Evolutionary conservation across 2,797 vertebrate species (phyloP), one percentile per base, ranked within the genome.

Genomic region (Arrhamphus sclerolepis): DNA sequence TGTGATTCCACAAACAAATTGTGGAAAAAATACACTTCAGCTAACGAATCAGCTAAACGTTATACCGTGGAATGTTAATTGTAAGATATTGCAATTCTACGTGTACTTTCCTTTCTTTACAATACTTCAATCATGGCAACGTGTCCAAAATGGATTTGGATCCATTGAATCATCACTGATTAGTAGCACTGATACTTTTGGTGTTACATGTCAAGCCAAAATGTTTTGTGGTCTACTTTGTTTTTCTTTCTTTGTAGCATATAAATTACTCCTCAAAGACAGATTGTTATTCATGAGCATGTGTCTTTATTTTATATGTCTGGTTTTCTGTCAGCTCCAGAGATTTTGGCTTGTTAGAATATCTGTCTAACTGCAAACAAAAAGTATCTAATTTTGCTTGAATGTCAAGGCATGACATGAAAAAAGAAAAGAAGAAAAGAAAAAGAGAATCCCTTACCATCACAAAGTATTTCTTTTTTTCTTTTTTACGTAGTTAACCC

Each of bases 381-480:
- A 42, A 62, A 47, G 46, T 7, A 14, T 72, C 51, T 76, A 62
- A 87, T 59, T 79, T 43, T n/a, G 34, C 66, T 46, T 43, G 55
- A 50, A 63, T 64, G 65, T 76, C 34, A 46, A 43, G 60, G 58
- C 46, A n/a, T 48, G 55, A 63, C 76, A 64, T 67, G 6, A 8
- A 72, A 21, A 42, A 46, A 46, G 5, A 61, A 69, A 65, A 51
- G 6, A 8, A 72, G 14, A 42, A 46, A 46, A 14, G 58, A 69
- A 65, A 51, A 50, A 56, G 46, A 63, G 39, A 62, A 56, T 47
- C 64, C 38, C 41, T 53, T 39, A 51, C 70, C 48, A 63, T 70
- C 66, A 59, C 29, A 21, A 34, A 56, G 51, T 43, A 10, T 44
- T 64, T 70, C 14, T 38, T 38, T 38, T 38, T 34, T 34, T 34